Evolutionary conservation across 2,113 vertebrate species (phyloP), one percentile per base, ranked within the genome.

Genomic region (Rafetus swinhoei): DNA sequence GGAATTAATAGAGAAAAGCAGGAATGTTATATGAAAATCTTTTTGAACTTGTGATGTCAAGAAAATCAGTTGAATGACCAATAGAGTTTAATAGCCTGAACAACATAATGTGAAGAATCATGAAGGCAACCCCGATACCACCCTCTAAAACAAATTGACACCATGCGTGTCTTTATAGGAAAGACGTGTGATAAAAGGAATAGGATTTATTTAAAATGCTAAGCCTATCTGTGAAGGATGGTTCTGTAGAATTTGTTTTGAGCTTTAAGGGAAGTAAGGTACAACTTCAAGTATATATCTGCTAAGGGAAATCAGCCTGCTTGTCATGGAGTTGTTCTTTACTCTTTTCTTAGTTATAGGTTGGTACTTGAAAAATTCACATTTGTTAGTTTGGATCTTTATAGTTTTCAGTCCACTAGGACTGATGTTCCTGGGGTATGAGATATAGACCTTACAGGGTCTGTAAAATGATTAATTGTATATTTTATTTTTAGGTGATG

Each of bases 401-500:
- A 62, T 4, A 32, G n/a, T 39, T 45, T 72, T 56, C 25, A n/a
- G 15, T 18, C 45, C 8, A 50, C 72, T 82, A 76, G 19, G 35
- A 39, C 45, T 76, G 24, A 24, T n/a, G 16, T 7, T 52, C 9
- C 29, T 62, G 50, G n/a, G 18, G 81, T 56, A 27, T 55, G 7
- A 32, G 53, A 27, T 55, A 57, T 15, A 60, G 39, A 86, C 24
- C 22, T 53, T 57, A 59, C 24, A 16, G 6, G 25, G 39, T 53
- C 24, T 39, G 50, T 27, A 45, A 83, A 69, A 32, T 21, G 81
- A 87, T 15, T 87, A 87, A 87, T 15, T n/a, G 15, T 79, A 35
- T 39, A 87, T 79, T 92, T 92, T 92, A 79, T 65, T 87, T 91
- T 92, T 86, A 92, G 90, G 39, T 83, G 27, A 2, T 87, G 79